Evolutionary conservation across 2,888 invertebrate species (phyloP).

Genomic region (Campopleginae sp.): DNA sequence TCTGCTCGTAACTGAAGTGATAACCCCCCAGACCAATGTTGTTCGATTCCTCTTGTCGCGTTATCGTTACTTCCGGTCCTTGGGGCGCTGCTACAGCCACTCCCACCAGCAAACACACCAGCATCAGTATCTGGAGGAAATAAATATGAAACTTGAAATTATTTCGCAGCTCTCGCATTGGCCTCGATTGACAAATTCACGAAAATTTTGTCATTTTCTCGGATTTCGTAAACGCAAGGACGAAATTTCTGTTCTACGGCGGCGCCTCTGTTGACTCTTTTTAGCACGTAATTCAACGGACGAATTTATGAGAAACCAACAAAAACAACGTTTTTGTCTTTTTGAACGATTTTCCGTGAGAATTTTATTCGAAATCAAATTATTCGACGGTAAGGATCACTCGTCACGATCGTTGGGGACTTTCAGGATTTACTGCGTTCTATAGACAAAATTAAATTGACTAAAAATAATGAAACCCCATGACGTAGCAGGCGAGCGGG

Average conservation of each 20-base stretch:
- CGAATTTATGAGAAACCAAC: no score
- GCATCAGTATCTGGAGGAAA: slow-evolving; percentile 62
- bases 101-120: slow-evolving; percentile 69
- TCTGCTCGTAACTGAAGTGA: slow-evolving; percentile 82
- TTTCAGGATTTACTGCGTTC: background rate
- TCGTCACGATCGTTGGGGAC: background rate
- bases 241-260: no score
- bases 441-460: background rate
- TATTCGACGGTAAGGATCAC: background rate
- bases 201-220: no score
- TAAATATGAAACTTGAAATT: background rate
- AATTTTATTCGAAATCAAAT: background rate
- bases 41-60: slow-evolving; percentile 81
- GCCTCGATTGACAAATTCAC: no score
- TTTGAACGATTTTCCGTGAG: background rate
- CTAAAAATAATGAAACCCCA: background rate
- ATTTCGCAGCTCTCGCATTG: no score
- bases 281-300: no score
- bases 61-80: slow-evolving; percentile 78
- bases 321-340: no score
- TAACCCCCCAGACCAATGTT: slow-evolving; percentile 82
- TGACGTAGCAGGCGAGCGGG: background rate
- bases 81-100: slow-evolving; percentile 79
- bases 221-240: no score
- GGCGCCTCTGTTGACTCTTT: no score